Evolutionary conservation across 2,113 vertebrate species (phyloP), one percentile per base, ranked within the genome.

Genomic region (Anas platyrhynchos): DNA sequence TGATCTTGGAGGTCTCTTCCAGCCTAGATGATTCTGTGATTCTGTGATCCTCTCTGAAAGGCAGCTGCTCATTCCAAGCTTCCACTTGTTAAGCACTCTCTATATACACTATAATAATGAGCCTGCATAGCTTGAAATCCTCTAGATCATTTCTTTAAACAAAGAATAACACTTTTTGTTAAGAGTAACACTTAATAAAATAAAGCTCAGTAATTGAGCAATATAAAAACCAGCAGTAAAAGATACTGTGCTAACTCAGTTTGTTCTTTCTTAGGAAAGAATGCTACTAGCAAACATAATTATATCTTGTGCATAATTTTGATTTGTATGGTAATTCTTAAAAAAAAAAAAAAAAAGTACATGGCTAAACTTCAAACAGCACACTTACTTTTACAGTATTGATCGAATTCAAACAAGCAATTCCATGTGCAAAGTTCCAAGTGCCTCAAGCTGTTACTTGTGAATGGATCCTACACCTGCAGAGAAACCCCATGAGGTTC

Each of bases 51-150:
- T 75, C 46, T 91, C 82, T 84, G 73, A 88, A 88, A 88, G 74
- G 58, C 88, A 88, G 83, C 58, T 96, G 94, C 58, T 95, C 80
- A 92, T 93, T 96, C 77, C 73, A 92, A 76, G 48, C 76, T 86
- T 92, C 38, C 38, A 83, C 41, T 58, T 88, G 80, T 41, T 91
- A 81, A 96, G 54, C 73, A 54, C 80, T 93, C 48, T 84, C 31
- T 61, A 36, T 31, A 83, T 22, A 50, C 86, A 27, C 48, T 76
- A 20, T 61, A 91, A 72, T 91, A 88, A 92, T 55, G 58, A 94
- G 21, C 18, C 29, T 54, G 9, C 61, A 56, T 93, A 23, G 73
- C 58, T 90, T 94, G 80, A 94, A 95, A 93, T 93, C 48, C 44
- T 92, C 84, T 87, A 69, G 76, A 84, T 90, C 55, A 36, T 91